Evolutionary conservation across 2,797 vertebrate genomes (phyloP).

Genomic region (Danio aesculapii): DNA sequence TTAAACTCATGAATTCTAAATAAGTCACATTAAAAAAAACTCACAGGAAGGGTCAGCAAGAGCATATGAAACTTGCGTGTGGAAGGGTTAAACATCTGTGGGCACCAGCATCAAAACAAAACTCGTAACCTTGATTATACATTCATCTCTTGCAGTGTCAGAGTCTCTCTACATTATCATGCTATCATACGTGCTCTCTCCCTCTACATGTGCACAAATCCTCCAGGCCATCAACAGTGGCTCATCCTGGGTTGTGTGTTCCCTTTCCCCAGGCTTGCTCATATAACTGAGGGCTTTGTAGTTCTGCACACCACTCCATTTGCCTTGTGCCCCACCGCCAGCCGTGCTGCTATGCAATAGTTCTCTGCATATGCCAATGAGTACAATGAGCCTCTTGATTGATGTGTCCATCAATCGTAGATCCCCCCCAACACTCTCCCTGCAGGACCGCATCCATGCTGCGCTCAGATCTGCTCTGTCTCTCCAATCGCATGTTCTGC

Average conservation of each 20-base stretch:
- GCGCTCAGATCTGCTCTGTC: background rate
- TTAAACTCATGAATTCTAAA: no score
- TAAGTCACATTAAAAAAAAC: no score
- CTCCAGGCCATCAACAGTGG: slow-evolving; percentile 18
- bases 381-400: slow-evolving; percentile 45
- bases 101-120: background rate
- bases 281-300: slow-evolving; percentile 37
- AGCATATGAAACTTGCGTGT: no score
- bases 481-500: background rate
- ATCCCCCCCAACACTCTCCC: slow-evolving; percentile 10
- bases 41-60: no score
- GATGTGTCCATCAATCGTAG: slow-evolving; percentile 39
- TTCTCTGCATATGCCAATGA: slow-evolving; percentile 51
- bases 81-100: background rate
- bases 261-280: slow-evolving; percentile 36
- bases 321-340: slow-evolving; percentile 23
- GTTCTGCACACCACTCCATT: background rate
- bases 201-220: background rate
- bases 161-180: background rate
- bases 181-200: background rate
- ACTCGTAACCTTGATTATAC: background rate
- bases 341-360: slow-evolving; percentile 26
- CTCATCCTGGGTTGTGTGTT: slow-evolving; percentile 40
- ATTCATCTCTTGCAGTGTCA: background rate
- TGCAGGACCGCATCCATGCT: slow-evolving; percentile 20